Conservation (phyloP, 2,888 invertebrate species). For the Pristionchus exspectatus region DNA sequence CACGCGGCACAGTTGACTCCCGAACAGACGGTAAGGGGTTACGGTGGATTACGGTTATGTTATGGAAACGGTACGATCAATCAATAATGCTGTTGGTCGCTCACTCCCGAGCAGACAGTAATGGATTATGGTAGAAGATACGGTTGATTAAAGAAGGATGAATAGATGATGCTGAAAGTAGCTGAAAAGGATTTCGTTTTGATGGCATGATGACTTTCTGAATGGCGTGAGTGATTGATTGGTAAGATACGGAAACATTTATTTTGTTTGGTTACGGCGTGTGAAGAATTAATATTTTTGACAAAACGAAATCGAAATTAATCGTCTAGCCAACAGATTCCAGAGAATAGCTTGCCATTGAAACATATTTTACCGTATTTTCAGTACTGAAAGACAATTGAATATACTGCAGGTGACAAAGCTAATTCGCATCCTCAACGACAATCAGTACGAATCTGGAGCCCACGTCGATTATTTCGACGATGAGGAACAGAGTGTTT, state of each 20-base stretch:
- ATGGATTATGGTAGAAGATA: too few species aligned
- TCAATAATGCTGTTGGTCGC: too few species aligned
- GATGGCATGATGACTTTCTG: too few species aligned
- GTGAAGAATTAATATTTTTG: too few species aligned
- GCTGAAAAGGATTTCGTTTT: too few species aligned
- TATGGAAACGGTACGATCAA: background rate
- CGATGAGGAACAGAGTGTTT: slow-evolving; percentile 7
- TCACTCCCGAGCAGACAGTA: slow-evolving; percentile 53
- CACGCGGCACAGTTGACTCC: slow-evolving; percentile 45
- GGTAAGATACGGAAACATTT: too few species aligned
- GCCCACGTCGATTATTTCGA: slow-evolving; percentile 56
- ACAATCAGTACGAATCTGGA: slow-evolving; percentile 57
- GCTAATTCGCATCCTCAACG: slow-evolving; percentile 55
- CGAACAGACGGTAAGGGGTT: slow-evolving; percentile 51
- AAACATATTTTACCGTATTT: too few species aligned
- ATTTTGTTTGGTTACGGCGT: too few species aligned
- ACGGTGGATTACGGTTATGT: background rate
- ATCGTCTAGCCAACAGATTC: too few species aligned
- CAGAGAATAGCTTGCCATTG: too few species aligned
- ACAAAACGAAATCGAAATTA: too few species aligned
- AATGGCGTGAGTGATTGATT: too few species aligned
- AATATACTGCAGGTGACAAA: slow-evolving; percentile 38
- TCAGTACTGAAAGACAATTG: background rate
- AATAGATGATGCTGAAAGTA: background rate
- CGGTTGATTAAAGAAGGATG: slow-evolving; percentile 23